Evolutionary conservation across 2,797 vertebrate species (phyloP), one percentile per base, ranked within the genome.

Genomic region (Mus spretus): DNA sequence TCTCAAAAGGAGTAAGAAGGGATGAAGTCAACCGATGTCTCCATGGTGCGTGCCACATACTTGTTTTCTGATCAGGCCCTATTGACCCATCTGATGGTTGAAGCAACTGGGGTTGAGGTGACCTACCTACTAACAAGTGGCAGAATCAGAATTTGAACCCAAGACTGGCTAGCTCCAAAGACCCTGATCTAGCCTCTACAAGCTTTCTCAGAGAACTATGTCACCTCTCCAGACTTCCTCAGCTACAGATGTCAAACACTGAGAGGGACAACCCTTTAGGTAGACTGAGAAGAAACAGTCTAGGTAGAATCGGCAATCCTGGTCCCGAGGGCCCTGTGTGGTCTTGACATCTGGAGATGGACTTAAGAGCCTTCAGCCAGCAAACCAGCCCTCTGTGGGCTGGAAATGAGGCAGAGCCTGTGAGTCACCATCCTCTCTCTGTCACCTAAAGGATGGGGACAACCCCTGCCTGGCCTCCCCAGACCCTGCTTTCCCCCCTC

Each of bases 341-440:
- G 28, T 50, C 11, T 14, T 77, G 55, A 59, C 47, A n/a, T 55
- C 87, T 15, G 13, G n/a, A 89, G 55, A 57, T 50, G 40, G 90
- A 53, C n/a, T 78, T n/a, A 70, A n/a, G 50, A 70, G 80, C 34
- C 70, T 89, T 67, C 77, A 20, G 86, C 63, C 37, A 70, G 75
- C 34, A 2, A 81, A 59, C 75, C 81, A 70, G 61, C 75, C 61
- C 28, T 8, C 63, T 7, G 13, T 44, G 40, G 83, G 40, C 79
- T 72, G 77, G 82, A 93, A 83, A 63, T 26, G 1, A 93, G 89
- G 89, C 89, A 0, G 8, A 74, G 90, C 31, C 1, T 40, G 6
- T n/a, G 74, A 96, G 90, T 90, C 93, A 95, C 84, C 77, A 50
- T 74, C 75, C 81, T 91, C 81, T 89, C 82, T 89, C 77, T 84